Base-by-base conservation (phyloP, 2,888 invertebrate species). In the Girardia tigrina region DNA sequence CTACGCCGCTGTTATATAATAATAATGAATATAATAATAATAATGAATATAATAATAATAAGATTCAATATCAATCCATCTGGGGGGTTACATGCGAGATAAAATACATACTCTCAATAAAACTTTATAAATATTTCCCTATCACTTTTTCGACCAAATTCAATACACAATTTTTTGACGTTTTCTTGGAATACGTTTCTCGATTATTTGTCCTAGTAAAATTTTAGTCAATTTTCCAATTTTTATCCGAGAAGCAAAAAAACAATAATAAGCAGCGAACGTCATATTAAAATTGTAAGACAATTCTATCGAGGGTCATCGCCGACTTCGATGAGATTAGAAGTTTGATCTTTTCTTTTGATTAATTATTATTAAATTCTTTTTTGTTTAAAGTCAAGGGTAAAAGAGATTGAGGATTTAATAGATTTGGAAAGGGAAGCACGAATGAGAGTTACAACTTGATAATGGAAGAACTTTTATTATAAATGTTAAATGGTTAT, bases 371-470 rank as follows among this genome's bases (percentile, higher is more conserved):
- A 2, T 6, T 29, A 26, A 4, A 71, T 12, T 12, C 4, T 20
- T 71, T 23, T 26, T 42, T 29, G 16, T 75, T 36, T 85, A 85
- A 90, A 98, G 97, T 93, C 94, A 88, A 95, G 97, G 89, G 92
- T 97, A 87, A 91, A 95, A 87, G 92, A 98, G 86, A 90, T 98
- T 86, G 94, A 97, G 85, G 98, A 98, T 89, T 94, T 97, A 88
- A 90, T 98, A 88, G 98, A 98, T 89, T 89, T 90, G 86, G 98
- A 98, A 89, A 91, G 98, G 86, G 97, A 98, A 88, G 89, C 94
- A 86, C 91, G 98, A 87, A 91, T 94, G 88, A 91, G 97, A 90
- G 97, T 98, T n/a, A n/a, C n/a, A n/a, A n/a, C n/a, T n/a, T n/a
- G n/a, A n/a, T n/a, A n/a, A n/a, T n/a, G n/a, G n/a, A n/a, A n/a